Evolutionary conservation across 2,888 invertebrate genomes (phyloP).

Genomic region (Agonopterix subpropinquella): DNA sequence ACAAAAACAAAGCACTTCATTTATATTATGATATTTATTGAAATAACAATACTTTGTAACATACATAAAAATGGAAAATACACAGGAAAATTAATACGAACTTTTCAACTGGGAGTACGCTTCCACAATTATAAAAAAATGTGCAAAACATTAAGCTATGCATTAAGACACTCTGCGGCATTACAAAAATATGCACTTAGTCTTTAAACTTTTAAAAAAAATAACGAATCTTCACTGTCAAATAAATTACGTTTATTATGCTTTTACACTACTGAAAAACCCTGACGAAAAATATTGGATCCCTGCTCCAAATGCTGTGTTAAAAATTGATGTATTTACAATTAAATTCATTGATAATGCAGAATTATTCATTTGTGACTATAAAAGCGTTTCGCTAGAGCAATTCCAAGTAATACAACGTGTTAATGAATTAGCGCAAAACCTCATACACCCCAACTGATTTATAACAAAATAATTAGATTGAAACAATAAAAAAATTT

Average conservation of each 20-base stretch:
- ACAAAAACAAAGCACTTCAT: too few relatives aligned
- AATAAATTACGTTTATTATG: not conserved
- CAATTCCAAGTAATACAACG: too few relatives aligned
- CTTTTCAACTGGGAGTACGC: constrained; percentile 25
- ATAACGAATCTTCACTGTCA: not conserved
- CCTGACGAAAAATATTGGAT: not conserved
- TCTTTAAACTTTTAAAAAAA: not conserved
- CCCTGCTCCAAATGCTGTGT: not conserved
- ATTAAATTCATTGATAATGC: not conserved
- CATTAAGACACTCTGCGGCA: constrained; percentile 9
- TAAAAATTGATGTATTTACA: not conserved
- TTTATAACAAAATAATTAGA: too few relatives aligned
- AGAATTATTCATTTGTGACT: not conserved
- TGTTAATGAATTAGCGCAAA: too few relatives aligned
- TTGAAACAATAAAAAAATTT: too few relatives aligned
- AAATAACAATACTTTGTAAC: constrained; percentile 65
- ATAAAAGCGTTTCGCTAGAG: too few relatives aligned
- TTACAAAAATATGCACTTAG: constrained; percentile 4
- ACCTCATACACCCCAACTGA: too few relatives aligned
- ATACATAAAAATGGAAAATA: constrained; percentile 51
- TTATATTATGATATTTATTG: constrained; percentile 49
- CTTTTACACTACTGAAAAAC: not conserved
- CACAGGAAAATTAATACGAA: constrained; percentile 26
- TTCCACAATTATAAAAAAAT: constrained; percentile 4
- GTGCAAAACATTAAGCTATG: not conserved